phyloP scores from a whole-genome alignment of 2,797 vertebrate genomes.

The Octomys mimax region DNA sequence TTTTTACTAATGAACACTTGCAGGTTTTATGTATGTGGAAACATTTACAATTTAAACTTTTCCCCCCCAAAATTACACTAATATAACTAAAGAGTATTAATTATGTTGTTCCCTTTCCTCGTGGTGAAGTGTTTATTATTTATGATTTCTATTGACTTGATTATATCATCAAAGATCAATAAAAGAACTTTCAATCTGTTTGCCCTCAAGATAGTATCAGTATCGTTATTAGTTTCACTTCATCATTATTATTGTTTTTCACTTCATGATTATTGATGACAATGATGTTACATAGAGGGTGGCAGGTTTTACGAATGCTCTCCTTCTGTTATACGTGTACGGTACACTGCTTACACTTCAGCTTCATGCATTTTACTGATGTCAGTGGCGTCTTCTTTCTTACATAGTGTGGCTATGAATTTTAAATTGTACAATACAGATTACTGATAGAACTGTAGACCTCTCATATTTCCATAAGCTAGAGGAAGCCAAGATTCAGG shows the following conservation, averaged over 20 bases:
- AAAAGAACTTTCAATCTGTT: not conserved
- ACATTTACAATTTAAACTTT: not conserved
- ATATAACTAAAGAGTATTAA: not conserved
- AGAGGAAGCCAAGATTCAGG: conserved; percentile 65
- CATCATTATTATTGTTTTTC: conserved; percentile 6
- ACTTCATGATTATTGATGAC: conserved; percentile 21
- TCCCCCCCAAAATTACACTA: not conserved
- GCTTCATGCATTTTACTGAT: conserved; percentile 26
- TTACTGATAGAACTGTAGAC: conserved; percentile 44
- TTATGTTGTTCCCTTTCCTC: not conserved
- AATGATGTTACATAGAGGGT: conserved; percentile 23
- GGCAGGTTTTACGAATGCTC: not conserved
- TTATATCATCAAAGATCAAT: not conserved
- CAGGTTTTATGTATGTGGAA: conserved; percentile 12
- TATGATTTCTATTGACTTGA: conserved; percentile 25
- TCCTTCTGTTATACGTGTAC: conserved; percentile 43
- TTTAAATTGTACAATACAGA: conserved; percentile 45
- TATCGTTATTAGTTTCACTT: conserved; percentile 28
- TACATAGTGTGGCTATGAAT: not conserved
- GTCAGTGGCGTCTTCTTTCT: conserved; percentile 65
- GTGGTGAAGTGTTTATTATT: conserved; percentile 19
- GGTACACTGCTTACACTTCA: conserved; percentile 5
- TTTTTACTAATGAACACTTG: not conserved
- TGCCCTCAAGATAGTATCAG: not conserved
- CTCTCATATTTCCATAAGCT: conserved; percentile 62